A percentile compares a stretch with the other conserved stretches of the same genome.
These are phyloP conservation scores for Pristionchus entomophagus DNA, from an alignment of 2,888 invertebrate genomes.

Conservation along the genomic window DNA sequence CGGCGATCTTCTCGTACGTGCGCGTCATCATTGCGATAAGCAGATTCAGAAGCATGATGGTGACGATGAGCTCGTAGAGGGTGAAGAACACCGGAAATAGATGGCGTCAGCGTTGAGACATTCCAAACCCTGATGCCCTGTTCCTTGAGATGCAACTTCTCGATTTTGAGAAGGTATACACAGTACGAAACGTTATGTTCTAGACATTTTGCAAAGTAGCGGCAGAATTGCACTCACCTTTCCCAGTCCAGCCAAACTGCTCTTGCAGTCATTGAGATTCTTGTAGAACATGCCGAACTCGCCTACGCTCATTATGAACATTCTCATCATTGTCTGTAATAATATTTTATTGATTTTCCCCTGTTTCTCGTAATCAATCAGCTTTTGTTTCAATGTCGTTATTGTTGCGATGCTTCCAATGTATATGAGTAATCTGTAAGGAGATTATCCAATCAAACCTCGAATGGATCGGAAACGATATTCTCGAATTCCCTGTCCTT, in stretches of 20 bases:
- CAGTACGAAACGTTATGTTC: too few relatives aligned
- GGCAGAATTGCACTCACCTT: slow-evolving; percentile 59
- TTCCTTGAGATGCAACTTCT: too few relatives aligned
- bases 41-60: slow-evolving; percentile 95
- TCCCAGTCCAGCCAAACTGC: slow-evolving; percentile 59
- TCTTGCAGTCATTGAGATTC: slow-evolving; percentile 84
- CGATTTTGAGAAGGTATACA: too few relatives aligned
- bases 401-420: too few relatives aligned
- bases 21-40: slow-evolving; percentile 99
- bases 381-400: too few relatives aligned
- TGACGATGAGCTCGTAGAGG: slow-evolving; percentile 96
- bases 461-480: slow-evolving; percentile 60
- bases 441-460: too few relatives aligned
- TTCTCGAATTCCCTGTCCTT: slow-evolving; percentile 59
- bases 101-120: too few relatives aligned
- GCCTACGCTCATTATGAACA: slow-evolving; percentile 98
- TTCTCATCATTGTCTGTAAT: slow-evolving; percentile 95
- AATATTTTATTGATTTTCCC: too few relatives aligned
- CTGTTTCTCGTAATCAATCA: too few relatives aligned
- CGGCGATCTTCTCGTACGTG: slow-evolving; percentile 97
- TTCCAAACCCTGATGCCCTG: too few relatives aligned
- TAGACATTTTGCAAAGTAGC: too few relatives aligned
- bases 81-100: slow-evolving; percentile 86
- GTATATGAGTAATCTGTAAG: too few relatives aligned
- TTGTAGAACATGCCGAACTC: slow-evolving; percentile 95